Evolutionary conservation across 2,888 invertebrate species (phyloP), one percentile per base, ranked within the genome.

Genomic region (Incurvaria masculella): DNA sequence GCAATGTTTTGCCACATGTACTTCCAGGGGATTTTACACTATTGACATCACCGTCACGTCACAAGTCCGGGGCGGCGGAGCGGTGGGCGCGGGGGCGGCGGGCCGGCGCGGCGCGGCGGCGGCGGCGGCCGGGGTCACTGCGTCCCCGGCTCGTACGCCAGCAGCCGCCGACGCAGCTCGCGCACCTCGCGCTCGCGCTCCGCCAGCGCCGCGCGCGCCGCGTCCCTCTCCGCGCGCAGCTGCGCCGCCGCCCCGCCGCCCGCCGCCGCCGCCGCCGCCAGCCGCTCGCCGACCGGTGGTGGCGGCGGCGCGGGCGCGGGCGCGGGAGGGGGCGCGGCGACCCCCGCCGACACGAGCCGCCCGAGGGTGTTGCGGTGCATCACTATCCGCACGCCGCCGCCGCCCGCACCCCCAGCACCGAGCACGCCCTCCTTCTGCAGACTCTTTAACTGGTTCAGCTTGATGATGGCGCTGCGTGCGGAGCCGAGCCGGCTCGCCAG

Each of bases 371-470:
- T 59, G 55, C 69, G 68, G 61, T 78, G 73, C 62, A 74, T 65
- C 57, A 72, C 65, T 56, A 79, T 72, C 61, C 73, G 76, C 55
- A 81, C 75, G 50, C 79, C 69, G 33, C 58, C 61, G 43, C 69
- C 63, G 50, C 72, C 62, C 51, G 63, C 63, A 21, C 65, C 61
- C 17, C 83, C 86, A 56, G 89, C 90, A 54, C 89, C 93, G 85
- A 85, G 94, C 26, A 81, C 80, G 58, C 85, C 86, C 26, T 89
- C 89, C 64, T 66, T 88, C 6, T 47, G 48, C 39, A 47, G 46
- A 16, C 21, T 40, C n/a, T 44, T 21, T 42, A 51, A 41, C 19
- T 51, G 43, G 17, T 48, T 49, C 18, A 54, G 23, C 23, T 49
- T 51, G 16, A 53, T 44, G 10, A 49, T 18, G 14, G 51, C 53